Conservation (phyloP, 2,113 vertebrate species). For the Dipodomys stephensi region DNA sequence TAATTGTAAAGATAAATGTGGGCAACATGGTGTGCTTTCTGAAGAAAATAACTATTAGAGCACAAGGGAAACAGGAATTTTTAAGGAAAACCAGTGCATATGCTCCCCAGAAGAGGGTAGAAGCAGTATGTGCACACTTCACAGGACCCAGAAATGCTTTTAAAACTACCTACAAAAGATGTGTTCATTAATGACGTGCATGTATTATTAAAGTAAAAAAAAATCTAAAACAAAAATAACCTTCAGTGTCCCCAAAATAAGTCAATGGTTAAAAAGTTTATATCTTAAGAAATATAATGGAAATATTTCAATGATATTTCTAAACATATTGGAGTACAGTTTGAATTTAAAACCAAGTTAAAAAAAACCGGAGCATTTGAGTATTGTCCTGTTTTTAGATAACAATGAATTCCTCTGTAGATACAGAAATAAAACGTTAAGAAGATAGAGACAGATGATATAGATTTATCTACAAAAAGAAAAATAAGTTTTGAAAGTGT, state of each 20-base stretch:
- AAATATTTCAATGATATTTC: too few species aligned
- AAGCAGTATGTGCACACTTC: background rate
- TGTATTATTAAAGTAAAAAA: background rate
- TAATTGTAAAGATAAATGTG: background rate
- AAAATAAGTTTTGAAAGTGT: background rate
- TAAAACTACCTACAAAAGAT: background rate
- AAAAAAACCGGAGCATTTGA: background rate
- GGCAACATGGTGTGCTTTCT: background rate
- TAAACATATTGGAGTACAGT: background rate
- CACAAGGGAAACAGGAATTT: background rate
- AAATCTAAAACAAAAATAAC: too few species aligned
- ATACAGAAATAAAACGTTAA: slow-evolving; percentile 26
- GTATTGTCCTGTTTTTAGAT: slow-evolving; percentile 5
- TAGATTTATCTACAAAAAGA: background rate
- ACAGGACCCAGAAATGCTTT: background rate
- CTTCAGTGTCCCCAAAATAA: background rate
- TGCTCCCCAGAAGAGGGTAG: fast-evolving
- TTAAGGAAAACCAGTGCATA: background rate
- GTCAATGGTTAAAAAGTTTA: background rate
- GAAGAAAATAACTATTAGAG: background rate
- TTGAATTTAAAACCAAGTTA: slow-evolving; percentile 12
- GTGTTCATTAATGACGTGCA: background rate
- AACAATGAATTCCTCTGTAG: background rate
- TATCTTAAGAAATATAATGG: background rate
- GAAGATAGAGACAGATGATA: background rate